Base-by-base conservation (phyloP, 2,797 vertebrate species). In the Tauraco hartlaubi region DNA sequence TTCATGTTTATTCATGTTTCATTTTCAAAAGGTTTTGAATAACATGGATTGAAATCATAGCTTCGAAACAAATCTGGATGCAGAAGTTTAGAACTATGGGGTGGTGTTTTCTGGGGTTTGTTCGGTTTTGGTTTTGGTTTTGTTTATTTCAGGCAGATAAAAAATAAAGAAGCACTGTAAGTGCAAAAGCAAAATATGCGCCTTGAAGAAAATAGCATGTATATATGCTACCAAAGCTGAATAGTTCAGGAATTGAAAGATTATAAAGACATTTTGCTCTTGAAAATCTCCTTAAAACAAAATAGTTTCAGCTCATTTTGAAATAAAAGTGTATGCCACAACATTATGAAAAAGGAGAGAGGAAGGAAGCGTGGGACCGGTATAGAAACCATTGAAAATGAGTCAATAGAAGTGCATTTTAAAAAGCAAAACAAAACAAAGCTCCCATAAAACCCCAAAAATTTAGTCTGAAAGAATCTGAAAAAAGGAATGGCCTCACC, bases 401-500 rank as follows among this genome's bases (percentile, higher is more conserved):
- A 26, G 73, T 55, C 21, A 73, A 28, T 13, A 85, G 21, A 80
- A 74, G 6, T n/a, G 28, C 31, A 64, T 61, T 84, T 3, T 46
- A 76, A 79, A 51, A 84, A 16, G 11, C 12, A 78, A 78, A 51
- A 2, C 8, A 59, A 59, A 68, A 6, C 22, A 49, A 41, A 33
- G 3, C 1, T 9, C 9, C 3, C 2, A 11, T 6, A 58, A n/a
- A 17, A 15, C 4, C 1, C 9, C 11, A 28, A 19, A 80, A 39
- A 17, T 0, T 8, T 37, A 58, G 12, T 46, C 19, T 76, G 20
- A 79, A 81, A 62, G 12, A 73, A 44, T 22, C 16, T 66, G 19
- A 22, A 37, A 37, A 74, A 93, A 68, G 29, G 33, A 78, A 67
- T 15, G 9, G 6, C 10, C 11, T 51, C 71, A 17, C 3, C n/a